Base-by-base conservation (phyloP, 1,140 invertebrate species). In the Lerema accius region DNA sequence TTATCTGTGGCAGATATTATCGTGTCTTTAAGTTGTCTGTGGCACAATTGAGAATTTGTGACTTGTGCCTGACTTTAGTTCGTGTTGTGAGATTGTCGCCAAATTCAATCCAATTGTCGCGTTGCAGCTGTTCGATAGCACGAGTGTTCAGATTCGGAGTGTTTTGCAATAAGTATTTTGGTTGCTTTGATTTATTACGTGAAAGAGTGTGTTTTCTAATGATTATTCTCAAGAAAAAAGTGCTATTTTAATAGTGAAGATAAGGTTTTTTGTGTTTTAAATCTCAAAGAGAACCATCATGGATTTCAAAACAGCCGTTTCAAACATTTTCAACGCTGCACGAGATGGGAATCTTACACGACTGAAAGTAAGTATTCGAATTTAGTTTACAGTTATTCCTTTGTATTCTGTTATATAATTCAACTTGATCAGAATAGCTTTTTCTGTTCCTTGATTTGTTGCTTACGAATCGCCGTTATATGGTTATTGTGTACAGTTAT, bases 291-390 rank as follows among this genome's bases (percentile, higher is more conserved):
- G 75, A 85, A 82, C 78, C 84, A 87, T 78, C 72, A 90, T 90
- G 87, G 87, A 89, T 89, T 87, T 87, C 86, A 90, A 89, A 89
- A 86, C 84, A 90, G 86, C 84, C 86, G 86, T 88, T 63, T 67
- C 62, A 62, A 71, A 78, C 48, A 69, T 75, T 78, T 90, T 82
- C 74, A 86, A 85, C 69, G 86, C 87, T 77, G 87, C 87, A 51
- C 78, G 87, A 67, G 86, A 90, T 79, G 87, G 87, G 66, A 87
- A 84, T 83, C 76, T 90, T 70, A 81, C 85, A 56, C 76, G 87
- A 81, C 80, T 90, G 67, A 90, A 88, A 82, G 87, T 90, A 81
- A 84, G 85, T 87, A 43, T 40, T 53, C 45, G 4, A 39, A 60
- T 37, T 62, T 14, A 6, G 4, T n/a, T 28, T 49, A 26, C 17